A percentile compares a stretch with the other conserved stretches of the same genome.
Conservation (phyloP, 92 coral and sea anemone species). For the Epizoanthus scotinus region DNA sequence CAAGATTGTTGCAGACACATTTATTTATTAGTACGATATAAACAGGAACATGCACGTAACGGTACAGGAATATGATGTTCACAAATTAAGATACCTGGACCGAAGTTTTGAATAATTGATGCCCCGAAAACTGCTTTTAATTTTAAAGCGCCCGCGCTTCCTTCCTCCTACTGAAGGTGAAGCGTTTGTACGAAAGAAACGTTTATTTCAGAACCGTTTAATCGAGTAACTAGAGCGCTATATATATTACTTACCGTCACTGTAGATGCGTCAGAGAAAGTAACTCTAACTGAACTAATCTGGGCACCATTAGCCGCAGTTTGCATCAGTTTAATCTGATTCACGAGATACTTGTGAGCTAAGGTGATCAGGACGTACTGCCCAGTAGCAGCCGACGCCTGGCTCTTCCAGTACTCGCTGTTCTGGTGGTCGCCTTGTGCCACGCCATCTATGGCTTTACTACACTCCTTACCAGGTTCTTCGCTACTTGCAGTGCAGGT, state of each 20-base stretch:
- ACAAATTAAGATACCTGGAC: no score
- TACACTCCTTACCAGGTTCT: not conserved
- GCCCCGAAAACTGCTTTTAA: no score
- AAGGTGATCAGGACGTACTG: not conserved
- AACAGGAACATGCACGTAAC: no score
- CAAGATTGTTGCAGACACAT: no score
- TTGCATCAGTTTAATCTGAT: constrained; percentile 19
- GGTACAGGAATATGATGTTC: no score
- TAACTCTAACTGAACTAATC: constrained; percentile 12
- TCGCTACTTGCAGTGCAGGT: not conserved
- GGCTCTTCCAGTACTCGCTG: not conserved
- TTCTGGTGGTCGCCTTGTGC: constrained; percentile 1
- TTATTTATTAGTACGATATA: no score
- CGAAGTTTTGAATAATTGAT: no score
- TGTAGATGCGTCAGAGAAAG: constrained; percentile 10
- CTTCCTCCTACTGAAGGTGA: no score
- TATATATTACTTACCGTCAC: constrained; percentile 22
- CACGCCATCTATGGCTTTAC: constrained; percentile 2
- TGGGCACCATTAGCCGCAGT: not conserved
- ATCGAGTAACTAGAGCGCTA: no score
- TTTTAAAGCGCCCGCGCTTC: no score
- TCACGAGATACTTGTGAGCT: constrained; percentile 12
- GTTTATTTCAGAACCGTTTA: not conserved
- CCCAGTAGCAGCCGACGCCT: not conserved
- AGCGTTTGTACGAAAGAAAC: no score